These are phyloP conservation scores for Empidonax traillii DNA, from an alignment of 2,113 vertebrate genomes.

Conservation along the genomic window DNA sequence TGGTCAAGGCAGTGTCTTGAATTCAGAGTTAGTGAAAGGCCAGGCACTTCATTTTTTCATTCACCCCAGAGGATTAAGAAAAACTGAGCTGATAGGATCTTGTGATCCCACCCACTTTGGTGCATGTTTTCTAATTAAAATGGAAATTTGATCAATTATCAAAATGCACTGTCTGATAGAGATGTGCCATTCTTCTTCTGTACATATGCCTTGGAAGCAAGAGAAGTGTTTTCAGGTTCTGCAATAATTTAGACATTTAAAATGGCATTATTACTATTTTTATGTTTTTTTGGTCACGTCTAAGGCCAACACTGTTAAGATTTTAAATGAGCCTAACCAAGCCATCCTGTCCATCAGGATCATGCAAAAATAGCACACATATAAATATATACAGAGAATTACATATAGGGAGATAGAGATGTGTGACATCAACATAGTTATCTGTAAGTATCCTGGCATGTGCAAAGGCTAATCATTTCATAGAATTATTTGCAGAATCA, in stretches of 20 bases:
- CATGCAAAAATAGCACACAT: not conserved
- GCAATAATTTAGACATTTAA: slow-evolving; percentile 19
- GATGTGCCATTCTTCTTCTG: slow-evolving; percentile 27
- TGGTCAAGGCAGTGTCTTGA: slow-evolving; percentile 27
- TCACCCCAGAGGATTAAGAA: slow-evolving; percentile 25
- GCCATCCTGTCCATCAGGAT: not conserved
- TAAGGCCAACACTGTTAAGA: not conserved
- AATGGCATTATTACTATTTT: not conserved
- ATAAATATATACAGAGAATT: not conserved
- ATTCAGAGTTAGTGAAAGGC: slow-evolving; percentile 18
- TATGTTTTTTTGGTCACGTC: not conserved
- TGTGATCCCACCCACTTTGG: slow-evolving; percentile 32
- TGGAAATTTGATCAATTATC: slow-evolving; percentile 67
- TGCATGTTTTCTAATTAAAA: slow-evolving; percentile 63
- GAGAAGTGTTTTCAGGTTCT: not conserved
- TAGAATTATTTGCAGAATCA: not conserved
- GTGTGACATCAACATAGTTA: not conserved
- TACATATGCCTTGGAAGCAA: not conserved
- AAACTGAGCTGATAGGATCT: slow-evolving; percentile 41
- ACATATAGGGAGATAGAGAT: not conserved
- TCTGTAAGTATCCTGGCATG: not conserved
- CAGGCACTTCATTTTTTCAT: slow-evolving; percentile 26
- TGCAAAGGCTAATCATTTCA: not conserved
- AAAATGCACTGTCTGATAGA: slow-evolving; percentile 35
- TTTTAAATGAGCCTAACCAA: not conserved